phyloP scores from a whole-genome alignment of 2,888 invertebrate genomes.

The Cantharis lateralis region DNA sequence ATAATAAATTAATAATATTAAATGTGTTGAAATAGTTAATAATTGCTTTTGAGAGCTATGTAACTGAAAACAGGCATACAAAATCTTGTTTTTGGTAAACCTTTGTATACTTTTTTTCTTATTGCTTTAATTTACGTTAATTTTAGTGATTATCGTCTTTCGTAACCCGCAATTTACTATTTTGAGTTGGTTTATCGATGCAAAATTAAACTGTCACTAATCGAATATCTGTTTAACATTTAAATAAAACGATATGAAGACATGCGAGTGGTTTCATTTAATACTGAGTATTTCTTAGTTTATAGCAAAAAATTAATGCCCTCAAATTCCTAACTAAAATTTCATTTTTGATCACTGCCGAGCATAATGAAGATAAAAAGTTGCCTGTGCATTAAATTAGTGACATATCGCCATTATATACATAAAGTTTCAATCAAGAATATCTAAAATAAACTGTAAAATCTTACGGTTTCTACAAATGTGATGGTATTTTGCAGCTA shows the following conservation, averaged over 20 bases:
- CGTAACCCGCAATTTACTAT: neutral
- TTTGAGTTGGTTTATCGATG: neutral
- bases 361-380: neutral
- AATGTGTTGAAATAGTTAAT: neutral
- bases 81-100: neutral
- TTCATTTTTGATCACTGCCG: neutral
- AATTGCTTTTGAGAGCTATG: neutral
- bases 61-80: neutral
- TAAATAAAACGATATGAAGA: neutral
- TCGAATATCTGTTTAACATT: neutral
- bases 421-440: slow-evolving; percentile 10
- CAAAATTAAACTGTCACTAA: slow-evolving; percentile 6
- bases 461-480: slow-evolving; percentile 23
- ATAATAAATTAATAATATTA: neutral
- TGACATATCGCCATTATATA: neutral
- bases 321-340: neutral
- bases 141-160: neutral
- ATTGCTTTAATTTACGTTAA: neutral
- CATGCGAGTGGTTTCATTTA: neutral
- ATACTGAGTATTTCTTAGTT: neutral
- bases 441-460: slow-evolving; percentile 16
- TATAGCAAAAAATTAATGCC: neutral
- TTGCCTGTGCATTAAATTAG: neutral
- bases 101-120: neutral
- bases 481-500: slow-evolving; percentile 3